phyloP scores from a whole-genome alignment of 2,888 invertebrate species.

The Alviniconcha strummeri region DNA sequence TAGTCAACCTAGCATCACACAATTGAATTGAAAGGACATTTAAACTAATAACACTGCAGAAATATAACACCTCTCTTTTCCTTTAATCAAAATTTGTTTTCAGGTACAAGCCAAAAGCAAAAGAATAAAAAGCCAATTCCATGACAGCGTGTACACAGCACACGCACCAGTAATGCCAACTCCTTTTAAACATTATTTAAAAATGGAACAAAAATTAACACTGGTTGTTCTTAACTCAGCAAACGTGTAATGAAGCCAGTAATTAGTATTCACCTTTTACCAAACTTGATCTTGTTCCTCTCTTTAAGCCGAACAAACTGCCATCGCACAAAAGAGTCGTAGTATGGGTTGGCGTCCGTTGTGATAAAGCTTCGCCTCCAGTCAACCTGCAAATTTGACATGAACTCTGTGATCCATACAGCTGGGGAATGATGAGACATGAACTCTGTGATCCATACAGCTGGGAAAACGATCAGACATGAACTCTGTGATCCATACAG shows the following conservation, averaged over 20 bases:
- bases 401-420: neutral
- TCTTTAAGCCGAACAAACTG: slow-evolving; percentile 91
- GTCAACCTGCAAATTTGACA: slow-evolving; percentile 82
- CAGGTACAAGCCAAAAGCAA: too few relatives aligned
- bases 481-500: too few relatives aligned
- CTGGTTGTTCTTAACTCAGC: too few relatives aligned
- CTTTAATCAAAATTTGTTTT: too few relatives aligned
- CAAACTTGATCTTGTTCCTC: slow-evolving; percentile 93
- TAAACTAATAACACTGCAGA: too few relatives aligned
- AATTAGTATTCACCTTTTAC: slow-evolving; percentile 81
- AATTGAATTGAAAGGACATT: neutral
- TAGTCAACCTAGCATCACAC: neutral
- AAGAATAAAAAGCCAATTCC: too few relatives aligned
- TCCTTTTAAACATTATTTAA: too few relatives aligned
- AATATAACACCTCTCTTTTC: too few relatives aligned
- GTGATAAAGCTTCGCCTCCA: slow-evolving; percentile 99
- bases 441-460: neutral
- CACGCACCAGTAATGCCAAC: too few relatives aligned
- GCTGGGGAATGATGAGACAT: neutral
- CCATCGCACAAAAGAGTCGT: slow-evolving; percentile 98
- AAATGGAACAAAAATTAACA: too few relatives aligned
- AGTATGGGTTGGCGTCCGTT: slow-evolving; percentile 97
- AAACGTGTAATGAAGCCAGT: too few relatives aligned
- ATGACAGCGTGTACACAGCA: too few relatives aligned
- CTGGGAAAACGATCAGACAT: neutral